phyloP scores from a whole-genome alignment of 2,797 vertebrate species.

The Pseudomugil tenellus region DNA sequence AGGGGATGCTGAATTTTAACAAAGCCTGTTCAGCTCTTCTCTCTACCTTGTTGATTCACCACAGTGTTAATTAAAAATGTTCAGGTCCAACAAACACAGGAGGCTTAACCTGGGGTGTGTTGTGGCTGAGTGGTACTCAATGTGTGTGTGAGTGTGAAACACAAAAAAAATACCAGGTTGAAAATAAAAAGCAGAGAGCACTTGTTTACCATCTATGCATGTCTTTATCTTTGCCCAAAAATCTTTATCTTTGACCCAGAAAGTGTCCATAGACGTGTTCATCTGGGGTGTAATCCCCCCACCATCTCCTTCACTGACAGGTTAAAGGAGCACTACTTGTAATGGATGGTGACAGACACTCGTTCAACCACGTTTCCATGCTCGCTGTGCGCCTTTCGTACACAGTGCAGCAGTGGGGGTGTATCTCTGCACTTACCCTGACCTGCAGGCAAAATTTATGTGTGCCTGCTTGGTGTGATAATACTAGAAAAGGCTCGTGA shows the following conservation, averaged over 20 bases:
- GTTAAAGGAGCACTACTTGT: slow-evolving; percentile 31
- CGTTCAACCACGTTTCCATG: slow-evolving; percentile 17
- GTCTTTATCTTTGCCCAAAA: slow-evolving; percentile 1
- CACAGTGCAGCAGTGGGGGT: slow-evolving; percentile 49
- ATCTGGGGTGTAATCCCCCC: slow-evolving; percentile 25
- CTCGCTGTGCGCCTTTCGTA: slow-evolving; percentile 49
- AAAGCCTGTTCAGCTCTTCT: slow-evolving; percentile 48
- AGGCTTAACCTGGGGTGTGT: slow-evolving; percentile 47
- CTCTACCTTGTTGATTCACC: slow-evolving; percentile 63
- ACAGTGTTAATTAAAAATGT: slow-evolving; percentile 68
- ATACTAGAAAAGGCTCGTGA: slow-evolving; percentile 28
- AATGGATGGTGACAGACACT: slow-evolving; percentile 48
- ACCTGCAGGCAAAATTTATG: slow-evolving; percentile 31
- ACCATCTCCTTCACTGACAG: slow-evolving; percentile 62
- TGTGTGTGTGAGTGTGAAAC: slow-evolving; percentile 22
- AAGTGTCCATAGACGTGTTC: slow-evolving; percentile 18
- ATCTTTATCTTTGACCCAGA: slow-evolving; percentile 12
- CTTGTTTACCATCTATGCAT: neutral
- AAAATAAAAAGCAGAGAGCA: neutral
- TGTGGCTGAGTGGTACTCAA: slow-evolving; percentile 35
- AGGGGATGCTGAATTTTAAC: slow-evolving; percentile 53
- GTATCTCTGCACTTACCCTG: slow-evolving; percentile 23
- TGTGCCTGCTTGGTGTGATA: slow-evolving; percentile 42
- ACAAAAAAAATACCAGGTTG: slow-evolving; percentile 8
- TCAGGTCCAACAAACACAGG: slow-evolving; percentile 63